Conservation (phyloP, 1,140 invertebrate genomes). For the Copidosoma floridanum region DNA sequence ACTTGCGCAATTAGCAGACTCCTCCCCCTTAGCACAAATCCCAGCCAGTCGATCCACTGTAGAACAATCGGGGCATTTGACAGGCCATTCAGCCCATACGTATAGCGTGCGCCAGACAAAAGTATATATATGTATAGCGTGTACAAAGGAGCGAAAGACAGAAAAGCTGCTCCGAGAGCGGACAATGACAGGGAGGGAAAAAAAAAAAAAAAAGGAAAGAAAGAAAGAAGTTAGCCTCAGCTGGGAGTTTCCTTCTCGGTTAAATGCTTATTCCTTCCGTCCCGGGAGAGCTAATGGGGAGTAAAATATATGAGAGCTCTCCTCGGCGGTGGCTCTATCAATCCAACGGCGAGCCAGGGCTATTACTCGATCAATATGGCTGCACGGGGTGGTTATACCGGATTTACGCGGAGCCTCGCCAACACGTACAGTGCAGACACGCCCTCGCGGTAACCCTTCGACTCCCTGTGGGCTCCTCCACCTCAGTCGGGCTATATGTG, state of each 20-base stretch:
- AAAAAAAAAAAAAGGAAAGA: not conserved
- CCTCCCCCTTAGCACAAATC: too few species aligned
- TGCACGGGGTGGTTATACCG: constrained; percentile 39
- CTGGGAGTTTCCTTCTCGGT: constrained; percentile 40
- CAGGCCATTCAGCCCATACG: too few species aligned
- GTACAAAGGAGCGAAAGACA: too few species aligned
- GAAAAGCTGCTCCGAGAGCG: too few species aligned
- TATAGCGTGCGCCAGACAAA: too few species aligned
- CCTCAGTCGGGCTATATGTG: too few species aligned
- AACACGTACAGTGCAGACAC: constrained; percentile 30
- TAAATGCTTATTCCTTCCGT: constrained; percentile 22
- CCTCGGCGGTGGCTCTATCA: constrained; percentile 41
- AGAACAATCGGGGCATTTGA: too few species aligned
- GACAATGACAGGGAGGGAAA: too few species aligned
- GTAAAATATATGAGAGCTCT: constrained; percentile 48
- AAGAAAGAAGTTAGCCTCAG: constrained; percentile 28
- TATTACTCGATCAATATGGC: constrained; percentile 52
- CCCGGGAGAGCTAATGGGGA: constrained; percentile 42
- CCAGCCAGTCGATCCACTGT: too few species aligned
- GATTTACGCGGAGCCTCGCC: constrained; percentile 34
- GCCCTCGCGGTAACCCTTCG: constrained; percentile 39
- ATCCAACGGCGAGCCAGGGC: constrained; percentile 41
- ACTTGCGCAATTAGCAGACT: not conserved
- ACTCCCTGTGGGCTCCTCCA: constrained; percentile 27
- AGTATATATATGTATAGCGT: too few species aligned